These are phyloP conservation scores for Eptesicus fuscus DNA, from an alignment of 2,113 vertebrate species.

Conservation along the genomic window DNA sequence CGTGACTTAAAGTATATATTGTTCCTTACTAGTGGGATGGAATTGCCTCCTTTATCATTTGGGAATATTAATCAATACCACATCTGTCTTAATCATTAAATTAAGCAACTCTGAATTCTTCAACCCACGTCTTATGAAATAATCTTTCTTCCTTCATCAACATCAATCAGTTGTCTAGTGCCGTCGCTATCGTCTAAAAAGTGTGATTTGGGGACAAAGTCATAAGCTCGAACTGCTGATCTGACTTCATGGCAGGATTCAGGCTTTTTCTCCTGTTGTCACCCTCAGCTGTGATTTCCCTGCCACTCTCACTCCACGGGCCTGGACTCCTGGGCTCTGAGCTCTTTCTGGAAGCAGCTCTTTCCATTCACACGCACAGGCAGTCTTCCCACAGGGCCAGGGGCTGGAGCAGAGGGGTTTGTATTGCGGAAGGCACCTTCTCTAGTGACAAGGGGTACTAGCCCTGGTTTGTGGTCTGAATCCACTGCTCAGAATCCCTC, in stretches of 20 bases:
- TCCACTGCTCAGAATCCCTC: not conserved
- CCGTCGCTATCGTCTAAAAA: not conserved
- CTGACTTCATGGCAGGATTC: not conserved
- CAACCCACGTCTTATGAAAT: not conserved
- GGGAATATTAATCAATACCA: not conserved
- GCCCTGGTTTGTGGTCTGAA: too few relatives aligned
- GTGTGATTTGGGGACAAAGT: not conserved
- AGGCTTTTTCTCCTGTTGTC: not conserved
- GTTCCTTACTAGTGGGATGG: not conserved
- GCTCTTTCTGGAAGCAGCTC: not conserved
- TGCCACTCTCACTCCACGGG: not conserved
- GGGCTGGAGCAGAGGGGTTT: not conserved
- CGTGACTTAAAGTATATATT: not conserved
- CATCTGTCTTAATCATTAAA: not conserved
- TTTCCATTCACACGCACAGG: not conserved
- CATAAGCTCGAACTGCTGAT: not conserved
- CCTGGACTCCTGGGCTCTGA: not conserved
- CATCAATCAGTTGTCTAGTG: not conserved
- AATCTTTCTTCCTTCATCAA: not conserved
- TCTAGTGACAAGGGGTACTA: not conserved
- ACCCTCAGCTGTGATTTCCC: not conserved
- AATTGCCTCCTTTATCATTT: not conserved
- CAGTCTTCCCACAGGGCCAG: not conserved
- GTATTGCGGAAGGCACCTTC: not conserved
- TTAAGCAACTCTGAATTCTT: not conserved